Conservation (phyloP, 2,888 invertebrate genomes). For the Siphlonurus alternatus region DNA sequence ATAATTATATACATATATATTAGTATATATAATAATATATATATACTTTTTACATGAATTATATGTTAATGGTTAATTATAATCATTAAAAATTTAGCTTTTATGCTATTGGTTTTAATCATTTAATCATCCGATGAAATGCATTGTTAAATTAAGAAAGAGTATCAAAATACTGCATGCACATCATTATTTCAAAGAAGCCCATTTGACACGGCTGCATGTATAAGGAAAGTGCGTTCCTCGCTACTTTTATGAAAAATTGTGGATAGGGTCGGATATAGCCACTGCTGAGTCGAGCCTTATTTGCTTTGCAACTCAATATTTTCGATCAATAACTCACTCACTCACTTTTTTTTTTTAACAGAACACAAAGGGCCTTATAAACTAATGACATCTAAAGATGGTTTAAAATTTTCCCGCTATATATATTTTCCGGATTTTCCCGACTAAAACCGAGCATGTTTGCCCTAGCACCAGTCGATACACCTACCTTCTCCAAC, state of each 20-base stretch:
- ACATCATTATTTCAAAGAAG: too few relatives aligned
- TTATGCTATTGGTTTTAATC: not conserved
- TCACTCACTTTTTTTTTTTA: not conserved
- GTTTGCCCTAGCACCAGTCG: conserved; percentile 2
- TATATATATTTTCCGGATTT: not conserved
- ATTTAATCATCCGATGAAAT: not conserved
- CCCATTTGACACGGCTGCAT: too few relatives aligned
- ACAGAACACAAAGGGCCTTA: not conserved
- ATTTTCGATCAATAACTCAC: not conserved
- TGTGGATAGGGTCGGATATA: too few relatives aligned
- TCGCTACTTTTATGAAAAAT: too few relatives aligned
- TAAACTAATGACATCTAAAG: not conserved
- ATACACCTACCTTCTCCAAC: not conserved
- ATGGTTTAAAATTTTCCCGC: not conserved
- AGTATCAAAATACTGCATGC: not conserved
- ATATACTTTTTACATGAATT: too few relatives aligned
- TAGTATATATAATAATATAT: too few relatives aligned
- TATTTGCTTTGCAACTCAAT: not conserved
- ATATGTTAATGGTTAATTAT: too few relatives aligned
- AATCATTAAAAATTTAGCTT: too few relatives aligned
- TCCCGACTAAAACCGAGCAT: not conserved
- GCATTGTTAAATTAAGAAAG: not conserved
- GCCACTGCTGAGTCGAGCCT: not conserved
- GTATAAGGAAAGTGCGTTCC: too few relatives aligned
- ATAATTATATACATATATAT: too few relatives aligned